These are phyloP conservation scores for Rousettus madagascariensis DNA, from an alignment of 2,797 vertebrate genomes.

Conservation along the genomic window DNA sequence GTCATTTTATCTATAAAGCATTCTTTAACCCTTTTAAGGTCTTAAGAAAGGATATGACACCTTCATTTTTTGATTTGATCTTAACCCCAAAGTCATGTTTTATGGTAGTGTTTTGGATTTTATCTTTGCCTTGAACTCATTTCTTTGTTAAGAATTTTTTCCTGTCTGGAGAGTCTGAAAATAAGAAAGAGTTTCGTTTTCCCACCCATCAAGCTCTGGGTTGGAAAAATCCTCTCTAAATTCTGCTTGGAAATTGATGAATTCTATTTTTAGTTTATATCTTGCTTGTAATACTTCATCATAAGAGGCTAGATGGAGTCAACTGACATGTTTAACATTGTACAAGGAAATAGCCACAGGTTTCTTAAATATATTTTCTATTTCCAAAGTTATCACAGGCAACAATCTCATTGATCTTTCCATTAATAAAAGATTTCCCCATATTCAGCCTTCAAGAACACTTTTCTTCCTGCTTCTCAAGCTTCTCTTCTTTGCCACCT, in stretches of 20 bases:
- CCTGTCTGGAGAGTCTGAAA: not conserved
- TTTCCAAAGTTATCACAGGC: not conserved
- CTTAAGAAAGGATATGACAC: not conserved
- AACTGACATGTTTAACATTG: not conserved
- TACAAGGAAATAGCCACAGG: not conserved
- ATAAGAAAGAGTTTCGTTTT: conserved; percentile 54
- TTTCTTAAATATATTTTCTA: not conserved
- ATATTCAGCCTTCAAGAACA: not conserved
- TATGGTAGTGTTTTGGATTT: conserved; percentile 11
- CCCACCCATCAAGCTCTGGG: not conserved
- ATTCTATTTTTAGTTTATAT: conserved; percentile 45
- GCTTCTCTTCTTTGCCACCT: not conserved
- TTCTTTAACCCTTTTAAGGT: not conserved
- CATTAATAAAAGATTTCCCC: not conserved
- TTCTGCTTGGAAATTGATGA: conserved; percentile 41
- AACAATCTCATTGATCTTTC: not conserved
- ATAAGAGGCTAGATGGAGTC: not conserved
- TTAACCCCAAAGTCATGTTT: conserved; percentile 9
- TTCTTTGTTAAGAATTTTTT: not conserved
- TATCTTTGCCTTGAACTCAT: not conserved
- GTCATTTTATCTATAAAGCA: conserved; percentile 7
- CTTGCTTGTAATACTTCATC: conserved; percentile 16
- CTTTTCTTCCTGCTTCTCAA: not conserved
- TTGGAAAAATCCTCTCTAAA: conserved; percentile 44
- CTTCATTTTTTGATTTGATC: conserved; percentile 56